A percentile compares a stretch with the other conserved stretches of the same genome.
phyloP scores from a whole-genome alignment of 1,140 invertebrate genomes.

The Bombus impatiens region DNA sequence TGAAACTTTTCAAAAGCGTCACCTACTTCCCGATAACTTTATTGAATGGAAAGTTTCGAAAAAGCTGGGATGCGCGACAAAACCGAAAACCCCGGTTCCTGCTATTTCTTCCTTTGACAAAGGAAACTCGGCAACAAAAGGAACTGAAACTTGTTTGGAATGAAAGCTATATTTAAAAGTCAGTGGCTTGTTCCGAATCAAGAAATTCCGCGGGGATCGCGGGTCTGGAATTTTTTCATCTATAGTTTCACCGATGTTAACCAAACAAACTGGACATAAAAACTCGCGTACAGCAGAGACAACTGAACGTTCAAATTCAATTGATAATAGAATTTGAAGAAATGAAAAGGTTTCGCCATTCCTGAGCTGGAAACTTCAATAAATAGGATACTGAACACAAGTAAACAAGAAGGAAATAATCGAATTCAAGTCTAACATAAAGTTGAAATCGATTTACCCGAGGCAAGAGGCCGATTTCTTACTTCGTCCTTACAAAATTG shows the following conservation, averaged over 20 bases:
- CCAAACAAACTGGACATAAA: too few species aligned
- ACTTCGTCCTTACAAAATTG: neutral
- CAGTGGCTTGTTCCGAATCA: neutral
- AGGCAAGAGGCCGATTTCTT: neutral
- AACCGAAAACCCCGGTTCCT: neutral
- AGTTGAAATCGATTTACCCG: neutral
- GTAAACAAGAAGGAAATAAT: too few species aligned
- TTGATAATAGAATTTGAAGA: too few species aligned
- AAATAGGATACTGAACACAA: too few species aligned
- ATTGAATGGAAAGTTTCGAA: constrained; percentile 1
- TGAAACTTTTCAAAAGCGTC: neutral
- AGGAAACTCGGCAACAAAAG: neutral
- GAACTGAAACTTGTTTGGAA: neutral
- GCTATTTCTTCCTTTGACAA: neutral
- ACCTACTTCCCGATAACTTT: neutral
- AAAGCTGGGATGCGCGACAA: neutral
- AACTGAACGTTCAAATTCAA: too few species aligned
- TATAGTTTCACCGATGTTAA: too few species aligned
- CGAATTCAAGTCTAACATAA: neutral
- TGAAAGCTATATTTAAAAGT: neutral
- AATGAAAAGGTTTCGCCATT: too few species aligned
- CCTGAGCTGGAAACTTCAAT: too few species aligned
- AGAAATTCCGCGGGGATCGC: neutral
- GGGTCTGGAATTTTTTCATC: neutral
- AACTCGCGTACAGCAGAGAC: too few species aligned